Base-by-base conservation (phyloP, 1,140 invertebrate genomes). In the Sitobion miscanthi region DNA sequence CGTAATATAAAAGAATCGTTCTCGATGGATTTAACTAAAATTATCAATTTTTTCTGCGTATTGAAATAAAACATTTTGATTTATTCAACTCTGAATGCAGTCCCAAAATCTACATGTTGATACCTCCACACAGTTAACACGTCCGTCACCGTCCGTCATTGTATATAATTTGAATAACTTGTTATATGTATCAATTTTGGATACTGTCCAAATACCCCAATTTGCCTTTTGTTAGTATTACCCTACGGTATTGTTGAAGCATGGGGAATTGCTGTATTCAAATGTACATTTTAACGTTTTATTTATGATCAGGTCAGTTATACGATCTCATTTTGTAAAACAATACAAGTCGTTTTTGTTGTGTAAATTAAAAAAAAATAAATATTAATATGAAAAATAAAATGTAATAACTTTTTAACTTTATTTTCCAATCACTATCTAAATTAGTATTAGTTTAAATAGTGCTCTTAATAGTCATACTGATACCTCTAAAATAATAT, bases 161-260 rank as follows among this genome's bases (percentile, higher is more conserved):
- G 69, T 88, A 21, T 82, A 82, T 91, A 69, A 90, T 91, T 77
- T 77, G 45, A 69, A 82, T 91, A 69, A 91, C 57, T 69, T 69
- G 20, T 9, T 20, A 42, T 91, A 35, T 77, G 38, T 91, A 91
- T 82, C 90, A 69, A 77, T 91, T 91, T 91, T 91, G 90, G 90
- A 77, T 69, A 47, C 8, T n/a, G 42, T 91, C 90, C 90, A 91
- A 82, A 42, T 49, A 52, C 2, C 54, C 54, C 35, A 21, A 45
- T n/a, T 23, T 11, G 45, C 30, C 42, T 91, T 91, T 83, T 82
- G 45, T 90, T 69, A 38, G 52, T 47, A 82, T 91, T 77, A 54
- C n/a, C 87, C 30, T 69, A 35, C 62, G 62, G 69, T 82, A 91
- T 91, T 91, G 62, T 91, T 82, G 35, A 45, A 49, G 38, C 57